Base-by-base conservation (phyloP, 2,113 vertebrate genomes). In the Rhinogobius similis region DNA sequence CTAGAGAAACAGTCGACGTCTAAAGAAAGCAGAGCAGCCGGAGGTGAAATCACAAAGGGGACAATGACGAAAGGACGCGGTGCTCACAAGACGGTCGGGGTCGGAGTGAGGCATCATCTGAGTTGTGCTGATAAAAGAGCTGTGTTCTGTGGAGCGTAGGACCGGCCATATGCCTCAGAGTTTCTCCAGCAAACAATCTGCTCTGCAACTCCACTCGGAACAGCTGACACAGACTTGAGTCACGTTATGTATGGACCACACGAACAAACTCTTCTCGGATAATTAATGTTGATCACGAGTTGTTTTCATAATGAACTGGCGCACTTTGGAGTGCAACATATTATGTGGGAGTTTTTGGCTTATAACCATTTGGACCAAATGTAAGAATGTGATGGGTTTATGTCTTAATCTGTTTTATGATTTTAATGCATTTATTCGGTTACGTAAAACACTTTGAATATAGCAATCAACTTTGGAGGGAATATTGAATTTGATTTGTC, bases 61-160 rank as follows among this genome's bases (percentile, higher is more conserved):
- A 58, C 26, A 58, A 27, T 14, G 24, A 38, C 58, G 1, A 20
- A 61, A 61, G 58, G 1, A 20, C 56, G 2, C 16, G 10, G 11
- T 43, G 61, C 68, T 77, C 65, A 79, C 48, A 56, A 69, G 76
- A 74, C 55, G 3, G 13, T 55, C 38, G 14, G 32, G 21, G 52
- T 61, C 10, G 32, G 48, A 61, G 68, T 24, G 55, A 2, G 27
- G 29, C 10, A 68, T 79, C 73, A 76, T 76, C 69, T 70, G 73
- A 76, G 69, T 46, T 44, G 29, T 0, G 11, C 43, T 55, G 65
- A 75, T 48, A 76, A 82, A 70, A 23, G 68, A 32, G 36, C 66
- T 48, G 70, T 73, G 67, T 81, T 70, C 39, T 55, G 8, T 18
- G 46, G 27, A n/a, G 52, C 67, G 61, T 1, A 3, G 23, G 23